A percentile compares a stretch with the other conserved stretches of the same genome.
phyloP scores from a whole-genome alignment of 2,797 vertebrate species.

The Lagocephalus sceleratus region DNA sequence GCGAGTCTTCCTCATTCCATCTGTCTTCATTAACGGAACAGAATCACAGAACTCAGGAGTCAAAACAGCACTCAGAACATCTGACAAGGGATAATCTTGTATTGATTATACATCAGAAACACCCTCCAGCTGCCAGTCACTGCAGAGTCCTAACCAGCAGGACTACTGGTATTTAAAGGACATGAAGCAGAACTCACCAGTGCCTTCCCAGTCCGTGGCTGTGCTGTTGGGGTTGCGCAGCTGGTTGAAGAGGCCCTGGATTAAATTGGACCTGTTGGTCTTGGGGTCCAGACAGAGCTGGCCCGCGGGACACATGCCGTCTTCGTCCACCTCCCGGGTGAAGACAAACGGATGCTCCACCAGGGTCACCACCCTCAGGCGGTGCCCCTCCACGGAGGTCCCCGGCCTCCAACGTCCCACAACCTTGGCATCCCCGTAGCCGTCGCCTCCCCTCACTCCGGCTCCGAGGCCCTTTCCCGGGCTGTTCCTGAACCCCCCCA shows the following conservation, averaged over 20 bases:
- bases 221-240: slow-evolving; percentile 74
- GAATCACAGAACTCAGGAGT: no score
- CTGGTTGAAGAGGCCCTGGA: slow-evolving; percentile 82
- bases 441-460: slow-evolving; percentile 66
- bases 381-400: slow-evolving; percentile 63
- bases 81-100: slow-evolving; percentile 35
- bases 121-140: background rate
- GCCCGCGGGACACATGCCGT: slow-evolving; percentile 86
- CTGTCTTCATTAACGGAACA: no score
- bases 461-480: slow-evolving; percentile 64
- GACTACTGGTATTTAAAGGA: background rate
- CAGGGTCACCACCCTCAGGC: slow-evolving; percentile 87
- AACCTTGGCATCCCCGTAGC: slow-evolving; percentile 45
- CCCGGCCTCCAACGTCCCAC: slow-evolving; percentile 74
- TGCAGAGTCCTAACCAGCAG: background rate
- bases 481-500: slow-evolving; percentile 59
- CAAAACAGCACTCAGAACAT: background rate
- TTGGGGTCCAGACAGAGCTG: slow-evolving; percentile 88
- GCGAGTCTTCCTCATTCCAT: no score
- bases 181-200: slow-evolving; percentile 45
- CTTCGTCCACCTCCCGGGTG: slow-evolving; percentile 85
- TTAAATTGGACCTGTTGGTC: slow-evolving; percentile 80
- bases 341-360: slow-evolving; percentile 97
- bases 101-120: slow-evolving; percentile 38
- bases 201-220: slow-evolving; percentile 50